A percentile compares a stretch with the other conserved stretches of the same genome.
Conservation (phyloP, 2,797 vertebrate species). For the Chaunax sp. region DNA sequence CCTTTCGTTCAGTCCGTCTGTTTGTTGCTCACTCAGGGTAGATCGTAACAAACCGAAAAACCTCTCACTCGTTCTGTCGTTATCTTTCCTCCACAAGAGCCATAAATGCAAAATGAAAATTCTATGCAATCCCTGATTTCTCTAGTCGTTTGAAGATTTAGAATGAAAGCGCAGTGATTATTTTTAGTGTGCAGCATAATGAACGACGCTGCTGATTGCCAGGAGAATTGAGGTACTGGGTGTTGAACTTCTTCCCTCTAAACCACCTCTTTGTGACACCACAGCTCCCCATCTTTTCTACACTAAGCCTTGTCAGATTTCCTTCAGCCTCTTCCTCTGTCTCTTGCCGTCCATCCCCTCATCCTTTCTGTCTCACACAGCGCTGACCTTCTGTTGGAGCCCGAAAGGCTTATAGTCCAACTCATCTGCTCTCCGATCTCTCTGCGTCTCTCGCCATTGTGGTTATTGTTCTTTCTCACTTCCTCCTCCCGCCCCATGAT, state of each 20-base stretch:
- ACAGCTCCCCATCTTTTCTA: conserved; percentile 20
- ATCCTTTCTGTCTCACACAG: conserved; percentile 35
- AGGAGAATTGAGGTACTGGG: not conserved
- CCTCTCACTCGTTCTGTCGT: not conserved
- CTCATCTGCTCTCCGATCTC: conserved; percentile 64
- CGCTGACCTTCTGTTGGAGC: conserved; percentile 52
- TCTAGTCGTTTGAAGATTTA: not conserved
- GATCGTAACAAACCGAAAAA: not conserved
- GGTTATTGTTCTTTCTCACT: conserved; percentile 61
- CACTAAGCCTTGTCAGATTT: conserved; percentile 10
- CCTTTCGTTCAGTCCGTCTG: conserved; percentile 28
- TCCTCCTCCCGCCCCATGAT: conserved; percentile 49
- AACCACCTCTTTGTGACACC: not conserved
- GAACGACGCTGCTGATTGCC: not conserved
- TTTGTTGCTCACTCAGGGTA: conserved; percentile 1
- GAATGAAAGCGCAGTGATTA: not conserved
- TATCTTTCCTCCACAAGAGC: conserved; percentile 1
- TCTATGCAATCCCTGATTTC: not conserved
- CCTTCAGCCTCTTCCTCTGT: not conserved
- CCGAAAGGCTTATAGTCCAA: conserved; percentile 66
- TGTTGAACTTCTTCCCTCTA: too few relatives aligned
- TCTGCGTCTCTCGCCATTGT: conserved; percentile 42
- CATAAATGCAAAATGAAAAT: conserved; percentile 11
- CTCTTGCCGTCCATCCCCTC: conserved; percentile 1
- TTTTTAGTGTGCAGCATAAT: not conserved